Conservation (phyloP, 1,140 invertebrate species). For the Platyura marginata region DNA sequence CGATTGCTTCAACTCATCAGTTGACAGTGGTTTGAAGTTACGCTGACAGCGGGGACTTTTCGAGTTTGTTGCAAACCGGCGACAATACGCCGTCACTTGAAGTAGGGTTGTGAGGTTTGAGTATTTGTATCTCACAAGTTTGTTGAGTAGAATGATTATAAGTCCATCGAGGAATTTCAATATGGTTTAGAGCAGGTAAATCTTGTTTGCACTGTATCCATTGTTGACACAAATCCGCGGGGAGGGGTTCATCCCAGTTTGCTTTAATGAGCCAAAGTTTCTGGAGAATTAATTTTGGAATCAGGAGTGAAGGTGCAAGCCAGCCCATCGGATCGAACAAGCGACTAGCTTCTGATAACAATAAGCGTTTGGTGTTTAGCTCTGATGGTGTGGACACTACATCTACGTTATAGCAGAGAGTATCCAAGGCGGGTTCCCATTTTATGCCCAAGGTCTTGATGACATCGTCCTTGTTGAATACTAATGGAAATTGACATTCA, state of each 20-base stretch:
- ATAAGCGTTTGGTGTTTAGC: constrained; percentile 10
- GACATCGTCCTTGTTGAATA: neutral
- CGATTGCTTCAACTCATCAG: too few species aligned
- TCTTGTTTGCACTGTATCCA: too few species aligned
- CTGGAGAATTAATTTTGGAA: constrained; percentile 23
- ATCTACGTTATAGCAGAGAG: neutral
- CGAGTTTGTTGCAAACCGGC: too few species aligned
- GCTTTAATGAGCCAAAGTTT: constrained; percentile 13
- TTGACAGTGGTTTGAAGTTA: too few species aligned
- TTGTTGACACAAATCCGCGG: too few species aligned
- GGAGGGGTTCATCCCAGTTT: constrained; percentile 18
- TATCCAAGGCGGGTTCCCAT: neutral
- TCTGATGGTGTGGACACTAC: neutral
- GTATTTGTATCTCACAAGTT: too few species aligned
- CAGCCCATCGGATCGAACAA: constrained; percentile 21
- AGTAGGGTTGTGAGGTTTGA: too few species aligned
- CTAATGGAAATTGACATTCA: neutral
- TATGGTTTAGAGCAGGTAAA: too few species aligned
- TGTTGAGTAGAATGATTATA: too few species aligned
- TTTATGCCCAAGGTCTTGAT: neutral
- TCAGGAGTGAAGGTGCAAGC: constrained; percentile 17
- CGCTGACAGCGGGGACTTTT: too few species aligned
- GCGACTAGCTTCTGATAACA: constrained; percentile 15
- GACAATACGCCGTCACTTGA: too few species aligned
- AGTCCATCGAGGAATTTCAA: too few species aligned